Evolutionary conservation across 1,140 invertebrate genomes (phyloP).

Genomic region (Ips typographus): DNA sequence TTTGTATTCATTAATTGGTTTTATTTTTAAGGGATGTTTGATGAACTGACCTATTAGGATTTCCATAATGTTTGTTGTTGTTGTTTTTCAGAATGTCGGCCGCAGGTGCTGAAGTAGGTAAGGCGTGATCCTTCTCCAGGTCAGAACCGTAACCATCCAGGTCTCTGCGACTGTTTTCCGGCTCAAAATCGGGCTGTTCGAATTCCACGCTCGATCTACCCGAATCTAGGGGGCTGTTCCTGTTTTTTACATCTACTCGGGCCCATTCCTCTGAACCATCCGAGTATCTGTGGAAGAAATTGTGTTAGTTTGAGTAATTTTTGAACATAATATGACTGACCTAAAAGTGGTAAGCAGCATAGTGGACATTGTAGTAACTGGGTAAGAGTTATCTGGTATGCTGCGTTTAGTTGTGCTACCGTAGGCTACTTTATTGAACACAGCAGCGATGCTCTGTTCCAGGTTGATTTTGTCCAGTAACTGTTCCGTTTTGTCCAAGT

Average conservation of each 20-base stretch:
- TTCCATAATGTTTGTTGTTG: constrained; percentile 68
- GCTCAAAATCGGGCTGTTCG: constrained; percentile 39
- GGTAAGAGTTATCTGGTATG: constrained; percentile 64
- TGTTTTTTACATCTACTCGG: constrained; percentile 47
- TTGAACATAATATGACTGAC: constrained; percentile 5
- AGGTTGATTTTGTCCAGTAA: constrained; percentile 53
- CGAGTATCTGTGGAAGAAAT: constrained; percentile 47
- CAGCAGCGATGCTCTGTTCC: constrained; percentile 65
- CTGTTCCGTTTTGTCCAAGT: constrained; percentile 48
- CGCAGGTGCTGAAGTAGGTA: constrained; percentile 69
- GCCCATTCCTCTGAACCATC: constrained; percentile 49
- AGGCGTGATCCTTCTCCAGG: constrained; percentile 65
- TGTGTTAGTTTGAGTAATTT: neutral
- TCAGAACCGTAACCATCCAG: constrained; percentile 62
- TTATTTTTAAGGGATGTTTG: neutral
- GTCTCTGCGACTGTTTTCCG: constrained; percentile 41
- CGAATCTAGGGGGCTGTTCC: constrained; percentile 30
- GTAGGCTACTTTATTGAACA: constrained; percentile 69
- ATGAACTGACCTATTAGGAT: constrained; percentile 54
- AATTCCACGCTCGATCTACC: constrained; percentile 38
- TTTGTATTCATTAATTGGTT: no score
- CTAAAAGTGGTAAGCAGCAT: constrained; percentile 60
- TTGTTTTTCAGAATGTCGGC: constrained; percentile 71
- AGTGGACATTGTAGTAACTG: constrained; percentile 62
- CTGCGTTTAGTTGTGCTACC: constrained; percentile 67